phyloP scores from a whole-genome alignment of 2,888 invertebrate species.

The Brachypterus glaber region DNA sequence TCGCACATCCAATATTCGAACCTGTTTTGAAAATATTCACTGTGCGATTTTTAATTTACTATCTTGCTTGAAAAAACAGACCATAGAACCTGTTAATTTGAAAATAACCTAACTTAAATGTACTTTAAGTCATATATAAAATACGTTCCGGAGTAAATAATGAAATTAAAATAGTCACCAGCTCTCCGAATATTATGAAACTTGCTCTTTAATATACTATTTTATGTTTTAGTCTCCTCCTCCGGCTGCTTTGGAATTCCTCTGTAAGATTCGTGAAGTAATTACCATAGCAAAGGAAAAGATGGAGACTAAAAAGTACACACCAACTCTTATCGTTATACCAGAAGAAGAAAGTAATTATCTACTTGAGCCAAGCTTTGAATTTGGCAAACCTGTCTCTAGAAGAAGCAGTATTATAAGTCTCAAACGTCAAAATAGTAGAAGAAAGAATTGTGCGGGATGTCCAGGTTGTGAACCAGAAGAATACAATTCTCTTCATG shows the following conservation, averaged over 20 bases:
- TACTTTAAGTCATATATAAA: no score
- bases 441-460: conserved; percentile 52
- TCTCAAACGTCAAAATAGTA: conserved; percentile 52
- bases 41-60: no score
- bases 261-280: conserved; percentile 81
- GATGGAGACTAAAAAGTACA: conserved; percentile 71
- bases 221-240: conserved; percentile 67
- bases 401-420: conserved; percentile 49
- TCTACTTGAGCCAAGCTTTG: conserved; percentile 44
- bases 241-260: conserved; percentile 80
- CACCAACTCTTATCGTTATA: conserved; percentile 68
- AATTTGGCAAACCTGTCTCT: conserved; percentile 37
- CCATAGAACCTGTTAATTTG: no score
- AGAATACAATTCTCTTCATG: conserved; percentile 29
- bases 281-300: conserved; percentile 83
- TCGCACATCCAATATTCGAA: no score
- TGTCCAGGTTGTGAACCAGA: conserved; percentile 57
- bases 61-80: no score
- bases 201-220: conserved; percentile 2
- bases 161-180: no score
- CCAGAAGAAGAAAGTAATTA: conserved; percentile 64
- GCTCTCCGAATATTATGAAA: no score
- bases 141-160: no score
- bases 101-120: no score
- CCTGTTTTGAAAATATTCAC: no score